Evolutionary conservation across 2,888 invertebrate genomes (phyloP), one percentile per base, ranked within the genome.

Genomic region (Fragum sueziense): DNA sequence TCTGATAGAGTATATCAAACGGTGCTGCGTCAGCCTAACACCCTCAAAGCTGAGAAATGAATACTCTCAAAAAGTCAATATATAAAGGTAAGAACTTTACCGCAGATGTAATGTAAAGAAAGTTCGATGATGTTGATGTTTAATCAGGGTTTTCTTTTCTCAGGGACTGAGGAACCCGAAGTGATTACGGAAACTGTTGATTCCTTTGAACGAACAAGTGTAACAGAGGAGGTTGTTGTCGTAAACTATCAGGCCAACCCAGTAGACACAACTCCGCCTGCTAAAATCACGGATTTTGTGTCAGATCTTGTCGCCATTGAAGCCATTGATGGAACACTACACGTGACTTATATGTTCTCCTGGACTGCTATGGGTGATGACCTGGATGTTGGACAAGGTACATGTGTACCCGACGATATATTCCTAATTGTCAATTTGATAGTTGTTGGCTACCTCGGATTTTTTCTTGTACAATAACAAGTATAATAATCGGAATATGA

Each of bases 341-440:
- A 29, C 20, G 11, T 57, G 11, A 57, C 57, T 0, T 57, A 57
- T 57, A 57, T 29, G 27, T 57, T 57, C 29, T 17, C 27, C 9
- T 57, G 57, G 57, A 57, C 57, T 27, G 57, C 57, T 27, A 29
- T 57, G 7, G 57, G 57, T 7, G 14, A 14, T 57, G 57, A 57
- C 29, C 27, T 57, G 20, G 57, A 57, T 29, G 20, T 57, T 57
- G 57, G 57, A 11, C 57, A 57, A 57, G 57, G 57, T 57, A 57
- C 14, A 29, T 6, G 17, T 47, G 17, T 6, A 47, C 20, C 1
- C 47, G 2, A 3, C 2, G 47, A 20, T 47, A 17, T 17, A 3
- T 47, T 47, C 20, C 2, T 20, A 47, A 47, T 6, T 6, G 2
- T 47, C 20, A 47, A 6, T 20, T 6, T 6, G 47, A n/a, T n/a